These are phyloP conservation scores for Drosophila tsacasi DNA, from an alignment of 1,140 invertebrate species.

Conservation along the genomic window DNA sequence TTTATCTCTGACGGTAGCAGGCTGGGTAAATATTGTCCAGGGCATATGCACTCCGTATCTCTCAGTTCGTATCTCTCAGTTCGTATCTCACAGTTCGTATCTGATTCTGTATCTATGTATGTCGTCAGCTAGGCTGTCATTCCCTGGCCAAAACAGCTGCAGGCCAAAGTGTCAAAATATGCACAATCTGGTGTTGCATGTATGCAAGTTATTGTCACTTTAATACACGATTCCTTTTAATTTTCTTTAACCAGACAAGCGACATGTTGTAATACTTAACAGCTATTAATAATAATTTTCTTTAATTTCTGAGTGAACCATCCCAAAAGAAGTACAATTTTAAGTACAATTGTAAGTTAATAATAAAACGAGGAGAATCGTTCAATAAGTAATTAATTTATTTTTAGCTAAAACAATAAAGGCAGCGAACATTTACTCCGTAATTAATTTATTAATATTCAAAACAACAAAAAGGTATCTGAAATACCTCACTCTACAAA, in stretches of 20 bases:
- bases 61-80: constrained; percentile 15
- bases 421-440: background rate
- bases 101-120: constrained; percentile 42
- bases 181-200: constrained; percentile 37
- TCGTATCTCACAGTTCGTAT: constrained; percentile 22
- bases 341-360: background rate
- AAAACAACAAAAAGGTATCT: background rate
- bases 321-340: no score
- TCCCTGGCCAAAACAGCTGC: constrained; percentile 26
- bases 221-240: constrained; percentile 54
- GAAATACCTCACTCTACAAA: background rate
- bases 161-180: constrained; percentile 44
- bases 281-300: background rate
- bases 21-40: constrained; percentile 30
- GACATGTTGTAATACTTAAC: background rate
- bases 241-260: constrained; percentile 7
- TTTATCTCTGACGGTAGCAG: constrained; percentile 64
- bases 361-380: background rate
- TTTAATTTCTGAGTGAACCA: background rate
- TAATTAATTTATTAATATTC: background rate
- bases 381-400: background rate
- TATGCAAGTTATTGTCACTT: constrained; percentile 69
- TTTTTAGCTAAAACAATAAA: background rate
- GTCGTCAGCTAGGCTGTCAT: constrained; percentile 3
- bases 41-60: constrained; percentile 25